Evolutionary conservation across 2,797 vertebrate genomes (phyloP), one percentile per base, ranked within the genome.

Genomic region (Poeciliopsis gracilis): DNA sequence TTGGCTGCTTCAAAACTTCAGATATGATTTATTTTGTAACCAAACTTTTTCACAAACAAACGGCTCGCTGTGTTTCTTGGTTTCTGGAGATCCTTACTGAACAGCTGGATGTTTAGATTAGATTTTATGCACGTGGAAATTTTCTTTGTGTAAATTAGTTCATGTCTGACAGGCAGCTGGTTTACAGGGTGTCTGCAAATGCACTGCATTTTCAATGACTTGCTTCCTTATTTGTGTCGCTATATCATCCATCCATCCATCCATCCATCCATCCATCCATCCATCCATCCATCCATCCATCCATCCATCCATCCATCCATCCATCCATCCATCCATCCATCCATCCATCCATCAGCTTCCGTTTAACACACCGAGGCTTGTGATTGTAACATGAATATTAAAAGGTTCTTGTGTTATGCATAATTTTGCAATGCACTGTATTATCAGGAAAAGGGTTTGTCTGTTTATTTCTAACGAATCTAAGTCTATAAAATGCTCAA

Each of bases 371-470:
- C 63, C 5, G 10, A 25, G 20, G 63, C 38, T 43, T 43, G 66
- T 67, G 63, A 23, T 67, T 67, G 38, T 63, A 63, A 6, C 8
- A 16, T 41, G 20, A 41, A 63, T 38, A 16, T 20, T 63, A 20
- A 63, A 41, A 23, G 10, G 63, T 11, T 67, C 1, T 6, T 43
- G 66, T 23, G 38, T 69, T 43, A 43, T 43, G 38, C 41, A 69
- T 41, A 43, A 43, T n/a, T n/a, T 25, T 43, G 38, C 38, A 69
- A n/a, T 43, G 23, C 66, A 7, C 38, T 43, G 66, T 43, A 41
- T n/a, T 69, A n/a, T 69, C 11, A 69, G 23, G 5, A 61, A 67
- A 86, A 88, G 43, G 77, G 75, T 66, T 75, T 77, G 5, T 72
- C 53, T 76, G 5, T 72, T 75, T 5, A 61, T 66, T 69, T n/a